Evolutionary conservation across 2,888 invertebrate genomes (phyloP).

Genomic region (Kryphioiulus occultus): DNA sequence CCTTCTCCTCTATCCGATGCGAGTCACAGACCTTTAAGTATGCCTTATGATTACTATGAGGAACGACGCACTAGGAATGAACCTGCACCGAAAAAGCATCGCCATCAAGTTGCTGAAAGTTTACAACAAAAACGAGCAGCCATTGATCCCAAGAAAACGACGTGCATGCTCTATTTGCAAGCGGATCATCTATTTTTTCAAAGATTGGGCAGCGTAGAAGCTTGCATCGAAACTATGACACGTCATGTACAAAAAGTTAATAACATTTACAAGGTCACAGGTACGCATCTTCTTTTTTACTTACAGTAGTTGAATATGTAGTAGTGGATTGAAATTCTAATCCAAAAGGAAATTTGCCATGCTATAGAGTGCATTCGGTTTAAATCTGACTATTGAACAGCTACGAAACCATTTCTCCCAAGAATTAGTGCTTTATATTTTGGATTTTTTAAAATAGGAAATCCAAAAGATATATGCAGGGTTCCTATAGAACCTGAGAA

Average conservation of each 20-base stretch:
- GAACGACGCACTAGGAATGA: background rate
- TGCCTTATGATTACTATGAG: constrained; percentile 49
- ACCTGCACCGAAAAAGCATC: constrained; percentile 18
- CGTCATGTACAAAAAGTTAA: constrained; percentile 93
- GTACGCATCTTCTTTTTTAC: constrained; percentile 57
- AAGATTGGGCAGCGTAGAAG: constrained; percentile 91
- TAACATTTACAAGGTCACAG: constrained; percentile 62
- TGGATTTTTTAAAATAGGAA: no score
- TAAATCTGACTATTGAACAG: no score
- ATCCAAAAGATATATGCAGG: no score
- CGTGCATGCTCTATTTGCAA: constrained; percentile 94
- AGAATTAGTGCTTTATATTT: no score
- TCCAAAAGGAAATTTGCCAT: no score
- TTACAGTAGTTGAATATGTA: background rate
- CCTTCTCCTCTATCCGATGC: background rate
- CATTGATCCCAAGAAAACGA: constrained; percentile 85
- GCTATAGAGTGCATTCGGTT: background rate
- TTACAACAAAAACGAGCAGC: constrained; percentile 61
- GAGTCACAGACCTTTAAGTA: constrained; percentile 28
- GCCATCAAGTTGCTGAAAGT: constrained; percentile 43
- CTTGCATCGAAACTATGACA: constrained; percentile 94
- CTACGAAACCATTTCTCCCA: no score
- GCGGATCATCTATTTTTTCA: constrained; percentile 94
- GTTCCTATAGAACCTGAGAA: no score
- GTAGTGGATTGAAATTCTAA: background rate